phyloP scores from a whole-genome alignment of 2,797 vertebrate species.

The Sylvia borin region DNA sequence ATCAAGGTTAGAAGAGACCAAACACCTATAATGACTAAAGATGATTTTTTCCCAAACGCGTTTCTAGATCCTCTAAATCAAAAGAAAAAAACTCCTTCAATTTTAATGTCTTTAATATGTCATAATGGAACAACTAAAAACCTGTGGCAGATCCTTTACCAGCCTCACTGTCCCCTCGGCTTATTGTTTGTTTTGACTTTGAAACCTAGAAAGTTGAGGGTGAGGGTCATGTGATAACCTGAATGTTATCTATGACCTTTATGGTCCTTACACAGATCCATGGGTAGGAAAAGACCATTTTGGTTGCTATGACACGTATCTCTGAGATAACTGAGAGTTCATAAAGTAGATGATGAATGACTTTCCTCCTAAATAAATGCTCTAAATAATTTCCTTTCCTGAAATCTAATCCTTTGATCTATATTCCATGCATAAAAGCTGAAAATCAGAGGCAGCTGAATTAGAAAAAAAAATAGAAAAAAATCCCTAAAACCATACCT shows the following conservation, averaged over 20 bases:
- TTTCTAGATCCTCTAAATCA: not conserved
- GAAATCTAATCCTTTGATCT: not conserved
- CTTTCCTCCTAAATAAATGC: not conserved
- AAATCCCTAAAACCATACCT: rapidly evolving
- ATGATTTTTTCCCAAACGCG: not conserved
- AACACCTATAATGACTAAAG: not conserved
- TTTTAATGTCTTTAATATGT: constrained; percentile 12
- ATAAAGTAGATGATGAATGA: not conserved
- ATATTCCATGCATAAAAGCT: not conserved
- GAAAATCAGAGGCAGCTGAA: not conserved
- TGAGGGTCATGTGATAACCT: not conserved
- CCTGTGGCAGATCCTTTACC: not conserved
- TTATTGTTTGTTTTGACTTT: not conserved
- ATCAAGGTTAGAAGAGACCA: not conserved
- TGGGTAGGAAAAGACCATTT: not conserved
- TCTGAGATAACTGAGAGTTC: not conserved
- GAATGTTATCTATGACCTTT: not conserved
- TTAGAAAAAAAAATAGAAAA: not conserved
- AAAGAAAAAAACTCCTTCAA: not conserved
- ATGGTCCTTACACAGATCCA: not conserved
- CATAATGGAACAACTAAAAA: not conserved
- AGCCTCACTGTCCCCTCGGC: not conserved
- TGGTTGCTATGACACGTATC: not conserved
- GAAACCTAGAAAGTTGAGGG: not conserved
- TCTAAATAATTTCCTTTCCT: not conserved